phyloP scores from a whole-genome alignment of 2,888 invertebrate species.

The Tipula confusa region DNA sequence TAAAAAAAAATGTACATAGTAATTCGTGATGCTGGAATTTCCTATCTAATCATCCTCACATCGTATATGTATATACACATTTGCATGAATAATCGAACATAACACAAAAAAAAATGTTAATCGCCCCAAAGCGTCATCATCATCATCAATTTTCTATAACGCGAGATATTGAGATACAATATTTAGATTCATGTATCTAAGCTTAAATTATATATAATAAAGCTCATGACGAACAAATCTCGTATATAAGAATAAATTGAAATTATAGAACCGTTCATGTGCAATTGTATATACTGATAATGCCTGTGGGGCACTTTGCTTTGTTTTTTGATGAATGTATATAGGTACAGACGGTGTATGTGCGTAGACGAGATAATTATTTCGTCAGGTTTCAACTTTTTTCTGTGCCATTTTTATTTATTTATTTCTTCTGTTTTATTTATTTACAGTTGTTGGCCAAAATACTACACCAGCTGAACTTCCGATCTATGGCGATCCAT shows the following conservation, averaged over 20 bases:
- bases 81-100: neutral
- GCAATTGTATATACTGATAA: neutral
- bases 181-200: neutral
- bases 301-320: neutral
- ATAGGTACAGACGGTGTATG: neutral
- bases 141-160: neutral
- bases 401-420: too few species aligned
- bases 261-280: neutral
- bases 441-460: constrained; percentile 79
- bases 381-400: neutral
- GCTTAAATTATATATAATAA: neutral
- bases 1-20: neutral
- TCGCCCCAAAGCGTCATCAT: neutral
- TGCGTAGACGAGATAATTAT: neutral
- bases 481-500: constrained; percentile 79
- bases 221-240: neutral
- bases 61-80: neutral
- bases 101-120: neutral
- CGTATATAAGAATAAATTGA: neutral
- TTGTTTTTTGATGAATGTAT: neutral
- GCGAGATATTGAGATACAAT: neutral
- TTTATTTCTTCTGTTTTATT: too few species aligned
- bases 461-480: constrained; percentile 73
- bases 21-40: constrained; percentile 3
- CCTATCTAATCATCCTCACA: neutral